phyloP scores from a whole-genome alignment of 2,797 vertebrate genomes.

The Rhincodon typus region DNA sequence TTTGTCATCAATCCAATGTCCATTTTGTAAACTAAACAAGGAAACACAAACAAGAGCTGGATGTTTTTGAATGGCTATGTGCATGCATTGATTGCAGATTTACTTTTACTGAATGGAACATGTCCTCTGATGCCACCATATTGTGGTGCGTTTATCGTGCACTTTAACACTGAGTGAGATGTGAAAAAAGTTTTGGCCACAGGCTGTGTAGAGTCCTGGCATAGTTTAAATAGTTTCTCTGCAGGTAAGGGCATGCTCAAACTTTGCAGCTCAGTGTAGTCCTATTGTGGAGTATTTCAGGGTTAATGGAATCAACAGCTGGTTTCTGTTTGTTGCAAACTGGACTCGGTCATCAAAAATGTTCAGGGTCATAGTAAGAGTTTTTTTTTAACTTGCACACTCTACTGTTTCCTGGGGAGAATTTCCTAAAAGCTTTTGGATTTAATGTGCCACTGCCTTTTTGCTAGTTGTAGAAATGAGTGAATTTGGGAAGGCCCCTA shows the following conservation, averaged over 20 bases:
- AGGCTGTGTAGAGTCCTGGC: slow-evolving; percentile 23
- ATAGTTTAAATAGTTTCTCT: slow-evolving; percentile 28
- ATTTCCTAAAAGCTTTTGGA: neutral
- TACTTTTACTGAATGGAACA: slow-evolving; percentile 23
- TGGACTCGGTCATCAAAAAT: neutral
- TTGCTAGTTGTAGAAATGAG: neutral
- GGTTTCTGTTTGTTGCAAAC: slow-evolving; percentile 18
- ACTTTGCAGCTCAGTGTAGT: neutral
- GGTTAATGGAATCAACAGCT: slow-evolving; percentile 23
- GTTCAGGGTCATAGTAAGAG: neutral
- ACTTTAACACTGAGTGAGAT: slow-evolving; percentile 26
- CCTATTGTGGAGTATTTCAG: neutral
- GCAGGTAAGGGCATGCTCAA: neutral
- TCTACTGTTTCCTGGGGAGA: too few relatives aligned
- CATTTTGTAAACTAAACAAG: neutral
- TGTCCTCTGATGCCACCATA: neutral
- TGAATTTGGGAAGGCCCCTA: neutral
- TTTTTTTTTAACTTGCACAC: neutral
- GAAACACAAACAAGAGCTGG: neutral
- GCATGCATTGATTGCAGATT: neutral
- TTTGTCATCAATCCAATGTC: neutral
- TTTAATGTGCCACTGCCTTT: neutral
- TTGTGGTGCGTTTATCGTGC: slow-evolving; percentile 21
- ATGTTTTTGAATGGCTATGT: neutral
- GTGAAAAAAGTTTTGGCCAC: slow-evolving; percentile 27